Percentiles rank a stretch among this genome's conserved stretches.
Evolutionary conservation across 2,888 invertebrate species (phyloP).

Genomic region (Enchytraeus crypticus): DNA sequence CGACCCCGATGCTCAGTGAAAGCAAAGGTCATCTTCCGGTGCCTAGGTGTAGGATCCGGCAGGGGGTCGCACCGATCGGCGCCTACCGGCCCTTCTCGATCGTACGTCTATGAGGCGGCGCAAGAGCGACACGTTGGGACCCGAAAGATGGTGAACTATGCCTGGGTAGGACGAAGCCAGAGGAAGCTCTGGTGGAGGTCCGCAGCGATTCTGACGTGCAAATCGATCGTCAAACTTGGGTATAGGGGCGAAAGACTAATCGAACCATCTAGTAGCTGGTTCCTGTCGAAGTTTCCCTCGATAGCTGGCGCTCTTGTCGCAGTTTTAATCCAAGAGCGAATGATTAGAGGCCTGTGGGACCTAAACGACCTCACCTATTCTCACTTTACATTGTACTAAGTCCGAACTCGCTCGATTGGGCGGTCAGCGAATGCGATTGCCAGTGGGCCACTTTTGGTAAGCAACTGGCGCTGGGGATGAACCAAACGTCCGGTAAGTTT

Average conservation of each 20-base stretch:
- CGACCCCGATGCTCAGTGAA: conserved; percentile 41
- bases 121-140: conserved; percentile 60
- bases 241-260: too few species aligned
- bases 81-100: conserved; percentile 56
- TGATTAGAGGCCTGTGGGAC: too few species aligned
- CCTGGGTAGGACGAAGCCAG: too few species aligned
- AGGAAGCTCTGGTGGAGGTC: too few species aligned
- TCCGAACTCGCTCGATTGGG: too few species aligned
- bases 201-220: too few species aligned
- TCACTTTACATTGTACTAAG: conserved; percentile 68
- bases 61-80: conserved; percentile 36
- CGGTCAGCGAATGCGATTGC: conserved; percentile 49
- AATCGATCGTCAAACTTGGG: too few species aligned
- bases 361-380: conserved; percentile 66
- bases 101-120: conserved; percentile 46
- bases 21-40: conserved; percentile 34
- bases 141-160: too few species aligned
- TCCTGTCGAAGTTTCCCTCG: too few species aligned
- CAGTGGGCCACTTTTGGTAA: conserved; percentile 67
- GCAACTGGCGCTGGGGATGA: conserved; percentile 73
- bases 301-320: conserved; percentile 55
- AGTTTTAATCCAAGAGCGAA: too few species aligned
- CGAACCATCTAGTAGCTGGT: too few species aligned
- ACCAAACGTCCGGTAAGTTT: conserved; percentile 65
- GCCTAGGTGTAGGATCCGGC: conserved; percentile 33